phyloP scores from a whole-genome alignment of 2,797 vertebrate species.

The Cyprinella venusta region DNA sequence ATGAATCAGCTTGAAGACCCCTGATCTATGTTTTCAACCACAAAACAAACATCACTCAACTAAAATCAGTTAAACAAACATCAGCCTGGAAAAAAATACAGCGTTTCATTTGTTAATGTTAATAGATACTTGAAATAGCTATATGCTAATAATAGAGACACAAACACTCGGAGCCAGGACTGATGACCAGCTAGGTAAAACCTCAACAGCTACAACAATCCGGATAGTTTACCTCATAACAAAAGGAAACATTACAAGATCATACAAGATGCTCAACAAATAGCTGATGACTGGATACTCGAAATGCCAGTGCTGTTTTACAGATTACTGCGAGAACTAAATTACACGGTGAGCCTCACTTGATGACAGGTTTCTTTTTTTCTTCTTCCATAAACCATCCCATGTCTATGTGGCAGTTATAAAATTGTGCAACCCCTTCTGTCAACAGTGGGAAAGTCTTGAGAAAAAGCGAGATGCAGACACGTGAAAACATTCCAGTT shows the following conservation, averaged over 20 bases:
- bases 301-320: conserved; percentile 43
- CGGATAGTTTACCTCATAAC: neutral
- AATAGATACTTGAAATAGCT: neutral
- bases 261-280: conserved; percentile 29
- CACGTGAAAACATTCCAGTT: conserved; percentile 45
- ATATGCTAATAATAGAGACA: neutral
- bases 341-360: conserved; percentile 41
- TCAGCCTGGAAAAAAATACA: neutral
- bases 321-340: conserved; percentile 44
- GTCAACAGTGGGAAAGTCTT: conserved; percentile 41
- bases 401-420: conserved; percentile 38
- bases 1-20: neutral
- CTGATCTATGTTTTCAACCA: neutral
- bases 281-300: conserved; percentile 27
- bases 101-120: neutral
- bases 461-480: conserved; percentile 29
- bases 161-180: neutral
- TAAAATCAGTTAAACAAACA: too few species aligned
- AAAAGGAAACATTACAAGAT: conserved; percentile 29
- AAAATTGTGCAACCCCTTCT: conserved; percentile 32
- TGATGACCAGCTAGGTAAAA: neutral
- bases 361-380: conserved; percentile 44
- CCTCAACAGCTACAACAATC: neutral
- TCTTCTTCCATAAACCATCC: conserved; percentile 27
- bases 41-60: neutral